Conservation (phyloP, 2,888 invertebrate species). For the Andrena marginata region DNA sequence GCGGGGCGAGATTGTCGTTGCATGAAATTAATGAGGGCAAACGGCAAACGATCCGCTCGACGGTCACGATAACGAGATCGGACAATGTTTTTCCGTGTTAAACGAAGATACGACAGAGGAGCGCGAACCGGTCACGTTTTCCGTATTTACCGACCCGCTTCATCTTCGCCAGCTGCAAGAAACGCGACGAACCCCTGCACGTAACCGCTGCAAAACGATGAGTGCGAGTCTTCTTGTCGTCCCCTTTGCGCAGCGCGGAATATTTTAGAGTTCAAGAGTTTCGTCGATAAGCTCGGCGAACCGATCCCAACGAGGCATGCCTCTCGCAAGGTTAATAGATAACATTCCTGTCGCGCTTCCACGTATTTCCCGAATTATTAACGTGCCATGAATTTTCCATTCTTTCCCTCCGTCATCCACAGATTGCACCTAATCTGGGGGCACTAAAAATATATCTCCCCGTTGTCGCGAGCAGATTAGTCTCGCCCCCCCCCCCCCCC, state of each 20-base stretch:
- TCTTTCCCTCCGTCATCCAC: background rate
- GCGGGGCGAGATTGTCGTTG: constrained; percentile 35
- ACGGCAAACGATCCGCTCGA: constrained; percentile 52
- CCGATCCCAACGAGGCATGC: constrained; percentile 69
- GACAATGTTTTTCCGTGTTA: constrained; percentile 53
- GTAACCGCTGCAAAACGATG: constrained; percentile 62
- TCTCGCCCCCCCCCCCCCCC: background rate
- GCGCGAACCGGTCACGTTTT: constrained; percentile 67
- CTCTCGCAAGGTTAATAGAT: constrained; percentile 74
- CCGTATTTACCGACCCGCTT: constrained; percentile 55
- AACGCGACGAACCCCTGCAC: constrained; percentile 56
- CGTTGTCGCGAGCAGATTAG: constrained; percentile 8
- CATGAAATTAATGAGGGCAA: constrained; percentile 53
- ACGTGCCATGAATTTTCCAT: constrained; percentile 11
- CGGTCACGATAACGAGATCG: constrained; percentile 58
- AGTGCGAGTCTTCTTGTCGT: constrained; percentile 29
- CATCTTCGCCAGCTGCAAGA: constrained; percentile 59
- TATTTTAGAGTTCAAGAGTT: constrained; percentile 77
- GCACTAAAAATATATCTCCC: constrained; percentile 10
- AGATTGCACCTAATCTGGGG: constrained; percentile 1
- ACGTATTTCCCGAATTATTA: constrained; percentile 28
- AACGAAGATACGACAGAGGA: constrained; percentile 45
- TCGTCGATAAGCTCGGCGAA: constrained; percentile 70
- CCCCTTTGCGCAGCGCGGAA: constrained; percentile 69
- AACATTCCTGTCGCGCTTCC: constrained; percentile 36